Conservation (phyloP, 1,140 invertebrate species). For the Drosophila parvula region DNA sequence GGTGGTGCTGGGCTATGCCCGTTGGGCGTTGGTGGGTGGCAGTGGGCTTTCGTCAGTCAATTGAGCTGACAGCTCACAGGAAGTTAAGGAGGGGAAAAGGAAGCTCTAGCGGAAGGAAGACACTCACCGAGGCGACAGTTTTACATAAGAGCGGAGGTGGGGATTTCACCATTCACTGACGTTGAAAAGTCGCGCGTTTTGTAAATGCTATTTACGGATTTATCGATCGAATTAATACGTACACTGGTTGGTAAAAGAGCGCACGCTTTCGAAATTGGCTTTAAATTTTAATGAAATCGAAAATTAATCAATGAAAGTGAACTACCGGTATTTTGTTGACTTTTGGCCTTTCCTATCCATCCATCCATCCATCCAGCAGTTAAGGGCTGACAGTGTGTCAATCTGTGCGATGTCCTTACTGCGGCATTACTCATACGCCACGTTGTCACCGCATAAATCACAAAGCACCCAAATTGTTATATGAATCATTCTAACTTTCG, state of each 20-base stretch:
- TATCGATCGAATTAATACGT: constrained; percentile 68
- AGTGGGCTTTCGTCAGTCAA: constrained; percentile 40
- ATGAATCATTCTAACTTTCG: constrained; percentile 55
- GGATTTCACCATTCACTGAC: constrained; percentile 42
- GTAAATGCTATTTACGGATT: constrained; percentile 74
- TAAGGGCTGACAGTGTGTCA: constrained; percentile 14
- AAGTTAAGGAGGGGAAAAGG: constrained; percentile 31
- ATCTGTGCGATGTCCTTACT: constrained; percentile 14
- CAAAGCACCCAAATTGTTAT: constrained; percentile 27
- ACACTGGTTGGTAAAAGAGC: constrained; percentile 12
- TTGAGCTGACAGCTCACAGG: constrained; percentile 42
- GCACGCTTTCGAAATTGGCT: constrained; percentile 28
- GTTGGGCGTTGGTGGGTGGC: constrained; percentile 14
- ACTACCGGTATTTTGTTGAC: constrained; percentile 12
- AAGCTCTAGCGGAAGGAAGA: constrained; percentile 53
- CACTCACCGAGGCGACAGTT: constrained; percentile 40
- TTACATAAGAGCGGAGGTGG: constrained; percentile 13
- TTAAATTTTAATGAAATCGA: constrained; percentile 34
- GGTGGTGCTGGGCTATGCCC: not conserved
- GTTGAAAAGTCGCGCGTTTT: constrained; percentile 65
- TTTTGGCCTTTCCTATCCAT: constrained; percentile 5
- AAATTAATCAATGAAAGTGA: constrained; percentile 45
- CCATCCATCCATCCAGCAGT: not conserved
- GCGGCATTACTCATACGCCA: constrained; percentile 49
- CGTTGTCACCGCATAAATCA: constrained; percentile 38